These are phyloP conservation scores for Agapornis canus DNA, from an alignment of 2,797 vertebrate genomes.

Conservation along the genomic window DNA sequence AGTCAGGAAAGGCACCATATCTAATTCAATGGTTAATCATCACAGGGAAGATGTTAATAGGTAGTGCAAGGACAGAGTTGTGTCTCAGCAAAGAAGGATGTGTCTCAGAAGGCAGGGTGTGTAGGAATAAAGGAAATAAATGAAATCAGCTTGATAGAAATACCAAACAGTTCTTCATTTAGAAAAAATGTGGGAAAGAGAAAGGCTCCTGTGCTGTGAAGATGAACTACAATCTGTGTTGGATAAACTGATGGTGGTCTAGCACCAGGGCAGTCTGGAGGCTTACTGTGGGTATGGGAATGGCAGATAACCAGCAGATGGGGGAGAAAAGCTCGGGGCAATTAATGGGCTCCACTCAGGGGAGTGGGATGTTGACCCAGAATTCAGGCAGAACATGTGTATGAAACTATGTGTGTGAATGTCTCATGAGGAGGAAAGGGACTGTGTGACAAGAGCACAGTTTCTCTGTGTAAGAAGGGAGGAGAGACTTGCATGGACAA, in stretches of 20 bases:
- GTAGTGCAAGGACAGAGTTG: neutral
- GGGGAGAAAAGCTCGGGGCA: neutral
- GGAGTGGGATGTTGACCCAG: neutral
- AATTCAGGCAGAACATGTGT: neutral
- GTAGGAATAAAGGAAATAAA: neutral
- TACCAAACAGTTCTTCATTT: neutral
- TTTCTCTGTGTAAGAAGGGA: neutral
- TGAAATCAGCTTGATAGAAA: neutral
- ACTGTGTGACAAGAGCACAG: neutral
- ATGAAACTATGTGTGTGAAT: neutral
- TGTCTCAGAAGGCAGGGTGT: neutral
- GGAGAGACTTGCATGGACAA: rapidly evolving
- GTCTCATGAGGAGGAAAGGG: neutral
- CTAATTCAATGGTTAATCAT: neutral
- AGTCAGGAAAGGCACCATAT: neutral
- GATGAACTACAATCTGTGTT: neutral
- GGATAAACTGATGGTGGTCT: neutral
- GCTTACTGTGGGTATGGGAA: neutral
- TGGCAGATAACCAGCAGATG: neutral
- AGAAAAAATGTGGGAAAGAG: neutral
- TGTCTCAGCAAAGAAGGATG: neutral
- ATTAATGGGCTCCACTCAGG: neutral
- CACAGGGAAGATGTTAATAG: neutral
- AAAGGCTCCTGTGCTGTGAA: neutral
- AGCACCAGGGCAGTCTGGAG: neutral